Base-by-base conservation (phyloP, 2,888 invertebrate species). In the Drosophila setosimentum region DNA sequence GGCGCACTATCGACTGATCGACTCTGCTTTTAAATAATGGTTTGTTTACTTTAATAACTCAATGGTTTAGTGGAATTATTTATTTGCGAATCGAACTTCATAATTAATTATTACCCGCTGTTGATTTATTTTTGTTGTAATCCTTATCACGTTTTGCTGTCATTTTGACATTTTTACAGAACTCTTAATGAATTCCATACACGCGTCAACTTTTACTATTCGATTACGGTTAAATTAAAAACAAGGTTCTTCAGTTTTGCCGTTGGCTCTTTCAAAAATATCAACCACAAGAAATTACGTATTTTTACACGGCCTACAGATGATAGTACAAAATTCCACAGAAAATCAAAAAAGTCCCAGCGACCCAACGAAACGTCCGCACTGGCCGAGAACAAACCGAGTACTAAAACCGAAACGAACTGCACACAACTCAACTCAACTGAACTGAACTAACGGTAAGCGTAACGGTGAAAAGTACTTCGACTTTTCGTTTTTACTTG, bases 81-180 rank as follows among this genome's bases (percentile, higher is more conserved):
- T 30, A 32, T 13, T 59, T 62, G 6, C 2, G 13, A 60, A 7
- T 27, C 7, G 16, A 32, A 54, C 13, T 42, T 42, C 5, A 18
- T 21, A 24, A 27, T 32, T 42, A 49, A 35, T 68, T 92, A 92
- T 91, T 92, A 92, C 92, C 92, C 90, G 92, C 82, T 83, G 91
- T 78, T 77, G 91, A 83, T 89, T 92, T 92, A 90, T 91, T 92
- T 89, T 91, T 92, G 62, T 87, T 87, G 86, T 91, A 92, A 89
- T 93, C 92, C 90, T 91, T 92, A 88, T 91, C 92, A 89, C 92
- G 92, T 91, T 92, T 92, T 87, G 92, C 92, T 89, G 92, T 92
- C 92, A 92, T 92, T 90, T 92, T 92, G 85, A 89, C 90, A 91
- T 90, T 90, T 89, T 90, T 73, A 73, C 87, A 72, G 79, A 87